phyloP scores from a whole-genome alignment of 2,797 vertebrate species.

The Eurystomus glaucurus region DNA sequence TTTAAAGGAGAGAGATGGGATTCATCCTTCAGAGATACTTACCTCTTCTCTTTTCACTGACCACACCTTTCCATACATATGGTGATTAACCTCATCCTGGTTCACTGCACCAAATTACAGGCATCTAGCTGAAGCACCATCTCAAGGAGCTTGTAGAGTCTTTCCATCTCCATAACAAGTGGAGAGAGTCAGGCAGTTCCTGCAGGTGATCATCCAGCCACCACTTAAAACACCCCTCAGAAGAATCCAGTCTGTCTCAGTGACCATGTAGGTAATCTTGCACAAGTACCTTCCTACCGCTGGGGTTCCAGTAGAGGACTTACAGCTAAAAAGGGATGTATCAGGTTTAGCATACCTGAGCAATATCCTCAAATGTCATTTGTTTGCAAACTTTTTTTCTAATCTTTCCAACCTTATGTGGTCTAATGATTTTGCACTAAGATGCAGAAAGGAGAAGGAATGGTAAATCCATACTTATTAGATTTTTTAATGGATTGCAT shows the following conservation, averaged over 20 bases:
- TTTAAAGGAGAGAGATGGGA: neutral
- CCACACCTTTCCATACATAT: neutral
- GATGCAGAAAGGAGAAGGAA: neutral
- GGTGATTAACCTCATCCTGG: neutral
- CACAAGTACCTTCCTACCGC: neutral
- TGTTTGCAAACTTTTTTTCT: neutral
- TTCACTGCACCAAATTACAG: neutral
- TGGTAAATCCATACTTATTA: neutral
- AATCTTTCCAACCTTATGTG: neutral
- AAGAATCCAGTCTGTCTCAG: neutral
- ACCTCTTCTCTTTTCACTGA: constrained; percentile 4
- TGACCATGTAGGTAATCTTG: neutral
- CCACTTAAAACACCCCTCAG: neutral
- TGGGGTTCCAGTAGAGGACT: neutral
- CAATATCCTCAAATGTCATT: neutral
- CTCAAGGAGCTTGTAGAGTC: neutral
- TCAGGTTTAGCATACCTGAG: neutral
- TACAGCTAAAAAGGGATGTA: neutral
- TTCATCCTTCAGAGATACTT: neutral
- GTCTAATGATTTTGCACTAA: neutral
- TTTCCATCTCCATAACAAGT: neutral
- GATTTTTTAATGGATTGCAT: neutral
- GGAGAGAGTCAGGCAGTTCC: neutral
- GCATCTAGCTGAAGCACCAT: neutral
- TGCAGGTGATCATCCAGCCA: neutral